Conservation (phyloP, 2,888 invertebrate species). For the Stenotaenia linearis region DNA sequence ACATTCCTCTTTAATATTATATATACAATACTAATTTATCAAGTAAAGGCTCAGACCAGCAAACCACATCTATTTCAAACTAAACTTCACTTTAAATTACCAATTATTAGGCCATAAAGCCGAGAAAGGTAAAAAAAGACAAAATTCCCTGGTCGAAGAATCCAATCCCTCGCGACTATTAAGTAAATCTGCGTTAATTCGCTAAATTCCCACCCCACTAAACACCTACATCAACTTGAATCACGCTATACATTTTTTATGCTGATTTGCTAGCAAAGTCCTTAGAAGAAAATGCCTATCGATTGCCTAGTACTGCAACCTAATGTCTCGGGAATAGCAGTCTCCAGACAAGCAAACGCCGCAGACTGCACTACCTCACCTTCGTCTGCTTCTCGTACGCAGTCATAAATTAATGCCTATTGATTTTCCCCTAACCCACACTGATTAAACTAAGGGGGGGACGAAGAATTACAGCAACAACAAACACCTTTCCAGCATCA, state of each 20-base stretch:
- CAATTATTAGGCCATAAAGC: too few species aligned
- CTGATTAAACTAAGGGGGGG: background rate
- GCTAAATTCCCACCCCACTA: conserved; percentile 2
- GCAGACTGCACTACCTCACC: background rate
- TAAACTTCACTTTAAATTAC: too few species aligned
- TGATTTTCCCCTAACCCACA: background rate
- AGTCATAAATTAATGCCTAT: conserved; percentile 1
- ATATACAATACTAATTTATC: too few species aligned
- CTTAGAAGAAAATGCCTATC: conserved; percentile 11
- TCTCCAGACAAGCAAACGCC: background rate
- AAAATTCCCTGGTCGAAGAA: background rate
- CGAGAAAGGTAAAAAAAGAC: background rate
- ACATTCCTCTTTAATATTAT: too few species aligned
- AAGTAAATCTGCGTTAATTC: conserved; percentile 4
- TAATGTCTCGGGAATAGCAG: conserved; percentile 14
- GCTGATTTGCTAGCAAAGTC: conserved; percentile 5
- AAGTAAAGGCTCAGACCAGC: too few species aligned
- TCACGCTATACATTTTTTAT: conserved; percentile 10
- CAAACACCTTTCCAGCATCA: background rate
- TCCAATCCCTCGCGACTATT: background rate
- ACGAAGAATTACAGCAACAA: background rate
- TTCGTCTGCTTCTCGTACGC: background rate
- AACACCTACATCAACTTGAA: conserved; percentile 1
- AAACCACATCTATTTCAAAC: too few species aligned
- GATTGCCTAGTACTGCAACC: background rate